Conservation (phyloP, 2,113 vertebrate genomes). For the Vidua macroura region DNA sequence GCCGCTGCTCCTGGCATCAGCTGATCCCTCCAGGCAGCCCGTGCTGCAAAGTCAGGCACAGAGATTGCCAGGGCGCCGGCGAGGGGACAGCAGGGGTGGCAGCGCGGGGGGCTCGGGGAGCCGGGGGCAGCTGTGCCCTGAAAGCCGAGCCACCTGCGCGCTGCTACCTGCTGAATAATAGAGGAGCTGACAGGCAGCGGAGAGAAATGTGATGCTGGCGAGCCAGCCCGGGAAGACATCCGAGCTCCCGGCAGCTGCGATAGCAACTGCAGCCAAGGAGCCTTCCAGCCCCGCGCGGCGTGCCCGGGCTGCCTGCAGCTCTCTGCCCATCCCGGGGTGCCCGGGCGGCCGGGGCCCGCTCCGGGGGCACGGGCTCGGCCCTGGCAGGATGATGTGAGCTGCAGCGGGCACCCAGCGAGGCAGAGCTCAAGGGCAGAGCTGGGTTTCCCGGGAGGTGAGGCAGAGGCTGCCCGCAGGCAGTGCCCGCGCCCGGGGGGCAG, state of each 20-base stretch:
- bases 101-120: not conserved
- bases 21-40: not conserved
- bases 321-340: not conserved
- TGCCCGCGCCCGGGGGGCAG: not conserved
- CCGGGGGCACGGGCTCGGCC: fast-evolving
- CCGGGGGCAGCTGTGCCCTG: not conserved
- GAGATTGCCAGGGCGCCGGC: not conserved
- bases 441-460: not conserved
- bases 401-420: not conserved
- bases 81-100: not conserved
- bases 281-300: not conserved
- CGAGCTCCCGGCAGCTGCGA: constrained; percentile 15
- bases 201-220: constrained; percentile 40
- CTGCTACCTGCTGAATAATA: constrained; percentile 66
- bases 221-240: constrained; percentile 6
- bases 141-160: constrained; percentile 33
- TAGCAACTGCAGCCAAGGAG: not conserved
- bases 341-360: not conserved
- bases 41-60: constrained; percentile 39
- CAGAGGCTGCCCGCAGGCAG: not conserved
- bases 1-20: not conserved
- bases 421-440: constrained; percentile 4
- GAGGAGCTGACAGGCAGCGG: constrained; percentile 21
- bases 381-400: not conserved
- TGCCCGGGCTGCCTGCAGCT: not conserved